Percentiles rank a stretch among this genome's conserved stretches.
These are phyloP conservation scores for Drosophila mercatorum DNA, from an alignment of 2,888 invertebrate genomes.

Conservation along the genomic window DNA sequence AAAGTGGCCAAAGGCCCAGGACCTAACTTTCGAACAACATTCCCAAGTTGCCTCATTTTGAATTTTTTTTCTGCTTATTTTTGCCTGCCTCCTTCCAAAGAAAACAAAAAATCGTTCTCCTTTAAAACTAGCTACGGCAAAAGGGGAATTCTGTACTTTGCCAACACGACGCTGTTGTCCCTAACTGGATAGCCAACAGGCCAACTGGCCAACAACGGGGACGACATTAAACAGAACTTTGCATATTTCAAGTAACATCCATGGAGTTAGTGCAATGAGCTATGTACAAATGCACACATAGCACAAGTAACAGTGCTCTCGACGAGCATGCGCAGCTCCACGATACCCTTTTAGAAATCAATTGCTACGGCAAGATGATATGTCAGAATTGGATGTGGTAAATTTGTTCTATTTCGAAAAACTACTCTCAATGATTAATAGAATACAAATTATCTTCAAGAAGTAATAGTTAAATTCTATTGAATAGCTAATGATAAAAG, in stretches of 20 bases:
- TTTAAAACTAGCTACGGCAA: slow-evolving; percentile 35
- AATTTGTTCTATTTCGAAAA: background rate
- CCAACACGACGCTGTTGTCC: slow-evolving; percentile 30
- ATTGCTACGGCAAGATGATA: background rate
- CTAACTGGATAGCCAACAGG: slow-evolving; percentile 29
- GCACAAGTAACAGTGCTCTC: background rate
- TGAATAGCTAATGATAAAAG: background rate
- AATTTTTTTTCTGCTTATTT: slow-evolving; percentile 22
- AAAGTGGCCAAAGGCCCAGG: slow-evolving; percentile 61
- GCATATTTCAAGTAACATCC: slow-evolving; percentile 60
- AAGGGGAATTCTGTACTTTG: slow-evolving; percentile 46
- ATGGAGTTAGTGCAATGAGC: slow-evolving; percentile 29
- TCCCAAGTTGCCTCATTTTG: slow-evolving; percentile 46
- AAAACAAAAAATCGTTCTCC: slow-evolving; percentile 26
- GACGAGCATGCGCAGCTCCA: background rate
- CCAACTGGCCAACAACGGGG: slow-evolving; percentile 34
- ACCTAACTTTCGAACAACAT: slow-evolving; percentile 62
- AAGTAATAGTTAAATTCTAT: no score
- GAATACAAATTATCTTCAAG: no score
- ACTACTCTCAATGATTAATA: no score
- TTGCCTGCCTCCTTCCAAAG: slow-evolving; percentile 12
- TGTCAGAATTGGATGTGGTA: background rate
- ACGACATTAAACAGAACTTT: slow-evolving; percentile 67
- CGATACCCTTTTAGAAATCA: background rate
- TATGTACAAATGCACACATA: slow-evolving; percentile 16